Evolutionary conservation across 2,888 invertebrate genomes (phyloP).

Genomic region (Eustalomyia histrio): DNA sequence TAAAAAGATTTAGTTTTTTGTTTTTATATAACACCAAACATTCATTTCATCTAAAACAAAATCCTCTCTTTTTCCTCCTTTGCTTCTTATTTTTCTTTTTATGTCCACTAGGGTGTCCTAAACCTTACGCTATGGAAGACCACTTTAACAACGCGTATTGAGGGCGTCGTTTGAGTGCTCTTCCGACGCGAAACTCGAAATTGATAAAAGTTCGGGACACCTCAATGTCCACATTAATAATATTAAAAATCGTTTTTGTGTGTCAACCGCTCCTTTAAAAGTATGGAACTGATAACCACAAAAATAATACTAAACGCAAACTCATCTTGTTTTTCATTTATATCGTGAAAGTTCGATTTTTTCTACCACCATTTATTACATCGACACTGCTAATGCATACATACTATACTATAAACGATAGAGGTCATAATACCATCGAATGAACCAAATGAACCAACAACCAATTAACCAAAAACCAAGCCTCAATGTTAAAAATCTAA

Average conservation of each 20-base stretch:
- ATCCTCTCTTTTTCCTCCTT: not conserved
- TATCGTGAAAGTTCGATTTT: slow-evolving; percentile 2
- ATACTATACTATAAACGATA: too few relatives aligned
- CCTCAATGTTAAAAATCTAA: slow-evolving; percentile 41
- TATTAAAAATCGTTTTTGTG: slow-evolving; percentile 42
- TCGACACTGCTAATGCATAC: not conserved
- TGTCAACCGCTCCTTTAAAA: slow-evolving; percentile 51
- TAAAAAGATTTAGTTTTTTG: too few relatives aligned
- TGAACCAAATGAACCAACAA: slow-evolving; percentile 19
- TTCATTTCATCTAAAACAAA: not conserved
- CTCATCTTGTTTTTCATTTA: slow-evolving; percentile 15
- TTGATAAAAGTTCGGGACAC: too few relatives aligned
- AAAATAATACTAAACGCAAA: not conserved
- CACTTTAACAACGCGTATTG: too few relatives aligned
- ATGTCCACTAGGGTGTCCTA: too few relatives aligned
- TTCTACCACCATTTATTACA: not conserved
- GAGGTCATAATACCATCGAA: slow-evolving; percentile 25
- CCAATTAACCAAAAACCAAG: slow-evolving; percentile 42
- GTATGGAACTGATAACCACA: slow-evolving; percentile 13
- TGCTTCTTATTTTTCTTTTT: too few relatives aligned
- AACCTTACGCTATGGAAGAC: too few relatives aligned
- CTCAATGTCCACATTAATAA: slow-evolving; percentile 31
- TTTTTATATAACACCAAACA: slow-evolving; percentile 14
- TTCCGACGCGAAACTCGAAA: too few relatives aligned
- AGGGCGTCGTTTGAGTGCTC: too few relatives aligned